Base-by-base conservation (phyloP, 2,113 vertebrate genomes). In the Crotalus helleri region DNA sequence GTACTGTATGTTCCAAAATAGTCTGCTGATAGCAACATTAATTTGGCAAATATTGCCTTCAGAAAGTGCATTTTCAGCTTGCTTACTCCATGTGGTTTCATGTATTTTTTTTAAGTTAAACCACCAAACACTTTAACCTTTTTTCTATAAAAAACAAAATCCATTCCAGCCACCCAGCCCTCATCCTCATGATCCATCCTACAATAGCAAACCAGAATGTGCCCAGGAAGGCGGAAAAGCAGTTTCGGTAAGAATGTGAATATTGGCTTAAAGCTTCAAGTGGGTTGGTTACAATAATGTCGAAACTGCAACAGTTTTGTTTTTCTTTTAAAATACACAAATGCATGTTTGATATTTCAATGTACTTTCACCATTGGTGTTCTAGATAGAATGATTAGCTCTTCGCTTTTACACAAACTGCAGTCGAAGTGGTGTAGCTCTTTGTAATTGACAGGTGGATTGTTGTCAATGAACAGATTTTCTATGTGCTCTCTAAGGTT, bases 111-210 rank as follows among this genome's bases (percentile, higher is more conserved):
- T 39, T 4, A 90, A 90, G 29, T 54, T n/a, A 69, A 93, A 54
- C 94, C 93, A 92, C 88, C 93, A 23, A 29, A 89, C 69, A 23
- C 57, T 96, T 98, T 98, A 98, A 97, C 95, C 95, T 96, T 93
- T 97, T 96, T 97, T 96, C 97, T 95, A 97, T 97, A 97, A 97
- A 95, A 95, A 89, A 96, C 91, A 96, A 91, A 74, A 93, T 91
- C 95, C 95, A 94, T 97, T 95, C 92, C 97, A 98, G 97, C 97
- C 57, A 88, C 97, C 97, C 97, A 97, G 97, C 96, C 96, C 97
- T 97, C 97, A 97, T 57, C 96, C 97, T 96, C 96, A 88, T 91
- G 97, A 98, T 90, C 96, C 96, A 97, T 93, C 88, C 93, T 96
- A 95, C 97, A 96, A 95, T 97, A 97, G 81, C 97, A 98, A 97